Conservation (phyloP, 2,888 invertebrate genomes). For the Lottia scabra region DNA sequence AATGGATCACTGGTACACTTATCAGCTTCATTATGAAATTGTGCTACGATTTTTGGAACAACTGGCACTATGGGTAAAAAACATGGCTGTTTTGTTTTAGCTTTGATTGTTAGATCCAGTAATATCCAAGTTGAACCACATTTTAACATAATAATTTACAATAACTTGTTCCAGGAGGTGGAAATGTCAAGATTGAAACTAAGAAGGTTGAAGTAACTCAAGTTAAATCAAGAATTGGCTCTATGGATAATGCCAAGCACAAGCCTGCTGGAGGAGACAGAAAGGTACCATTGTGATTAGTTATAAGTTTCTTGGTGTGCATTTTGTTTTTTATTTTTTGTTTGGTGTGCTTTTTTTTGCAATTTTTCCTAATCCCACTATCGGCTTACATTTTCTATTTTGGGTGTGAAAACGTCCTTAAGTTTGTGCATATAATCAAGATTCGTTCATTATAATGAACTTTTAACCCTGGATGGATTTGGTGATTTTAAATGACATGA, state of each 20-base stretch:
- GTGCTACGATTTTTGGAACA: too few species aligned
- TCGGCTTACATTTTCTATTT: background rate
- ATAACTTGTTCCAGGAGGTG: conserved; percentile 33
- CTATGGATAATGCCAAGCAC: conserved; percentile 45
- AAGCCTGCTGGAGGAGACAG: conserved; percentile 45
- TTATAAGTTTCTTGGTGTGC: background rate
- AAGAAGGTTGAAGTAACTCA: conserved; percentile 31
- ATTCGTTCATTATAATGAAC: too few species aligned
- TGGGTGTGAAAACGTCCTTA: background rate
- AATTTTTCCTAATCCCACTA: background rate
- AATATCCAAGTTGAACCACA: too few species aligned
- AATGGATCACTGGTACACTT: too few species aligned
- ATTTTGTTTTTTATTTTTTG: conserved; percentile 5
- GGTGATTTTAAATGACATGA: too few species aligned
- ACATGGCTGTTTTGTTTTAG: too few species aligned
- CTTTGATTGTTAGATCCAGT: too few species aligned
- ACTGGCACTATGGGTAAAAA: too few species aligned
- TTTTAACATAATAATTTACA: too few species aligned
- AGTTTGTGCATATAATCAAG: too few species aligned
- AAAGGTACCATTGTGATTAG: conserved; percentile 31
- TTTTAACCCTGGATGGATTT: too few species aligned
- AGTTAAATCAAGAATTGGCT: conserved; percentile 47
- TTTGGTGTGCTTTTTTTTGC: conserved; percentile 5
- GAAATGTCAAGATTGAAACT: conserved; percentile 41
- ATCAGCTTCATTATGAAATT: too few species aligned